Evolutionary conservation across 2,113 vertebrate genomes (phyloP).

Genomic region (Myxocyprinus asiaticus): DNA sequence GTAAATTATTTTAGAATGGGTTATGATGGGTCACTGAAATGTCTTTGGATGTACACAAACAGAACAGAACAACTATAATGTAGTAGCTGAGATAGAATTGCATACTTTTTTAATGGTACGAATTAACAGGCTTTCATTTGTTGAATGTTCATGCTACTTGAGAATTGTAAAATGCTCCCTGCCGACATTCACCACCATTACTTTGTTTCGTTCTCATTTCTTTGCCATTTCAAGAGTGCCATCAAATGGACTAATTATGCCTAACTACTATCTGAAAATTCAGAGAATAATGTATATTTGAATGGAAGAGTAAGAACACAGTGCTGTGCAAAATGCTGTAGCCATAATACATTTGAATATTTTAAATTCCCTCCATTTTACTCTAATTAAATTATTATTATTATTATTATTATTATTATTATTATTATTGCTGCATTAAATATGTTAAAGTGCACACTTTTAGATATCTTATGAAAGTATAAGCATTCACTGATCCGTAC

Average conservation of each 20-base stretch:
- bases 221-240: slow-evolving; percentile 42
- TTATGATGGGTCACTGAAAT: too few relatives aligned
- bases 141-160: neutral
- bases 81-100: neutral
- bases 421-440: neutral
- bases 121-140: neutral
- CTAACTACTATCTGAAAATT: slow-evolving; percentile 2
- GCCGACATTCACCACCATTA: neutral
- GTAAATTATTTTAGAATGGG: neutral
- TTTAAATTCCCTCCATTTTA: too few relatives aligned
- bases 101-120: neutral
- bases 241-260: slow-evolving; percentile 32
- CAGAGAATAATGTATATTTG: neutral
- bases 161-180: neutral
- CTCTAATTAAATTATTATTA: too few relatives aligned
- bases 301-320: neutral
- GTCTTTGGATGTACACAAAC: neutral
- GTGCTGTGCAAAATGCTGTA: neutral
- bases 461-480: neutral
- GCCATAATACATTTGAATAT: neutral
- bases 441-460: neutral
- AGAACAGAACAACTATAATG: too few relatives aligned
- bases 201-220: slow-evolving; percentile 14
- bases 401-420: too few relatives aligned
- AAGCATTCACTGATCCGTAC: neutral